Evolutionary conservation across 2,888 invertebrate genomes (phyloP).

Genomic region (Bedellia somnulentella): DNA sequence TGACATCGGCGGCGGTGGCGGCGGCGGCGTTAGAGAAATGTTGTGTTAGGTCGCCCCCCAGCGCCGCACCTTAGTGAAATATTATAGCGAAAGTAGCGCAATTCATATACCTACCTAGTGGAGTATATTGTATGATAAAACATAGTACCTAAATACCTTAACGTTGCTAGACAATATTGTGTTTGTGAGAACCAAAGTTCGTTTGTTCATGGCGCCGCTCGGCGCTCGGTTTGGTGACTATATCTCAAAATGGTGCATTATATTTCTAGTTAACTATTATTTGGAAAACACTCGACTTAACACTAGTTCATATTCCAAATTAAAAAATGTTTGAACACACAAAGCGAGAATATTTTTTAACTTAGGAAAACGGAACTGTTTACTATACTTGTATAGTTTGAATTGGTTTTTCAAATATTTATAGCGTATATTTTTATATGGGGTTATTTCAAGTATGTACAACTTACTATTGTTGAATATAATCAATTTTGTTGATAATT

Average conservation of each 20-base stretch:
- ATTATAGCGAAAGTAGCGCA: conserved; percentile 51
- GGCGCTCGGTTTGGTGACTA: too few relatives aligned
- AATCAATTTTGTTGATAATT: conserved; percentile 51
- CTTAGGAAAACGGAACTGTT: too few relatives aligned
- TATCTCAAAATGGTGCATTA: too few relatives aligned
- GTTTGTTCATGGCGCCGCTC: too few relatives aligned
- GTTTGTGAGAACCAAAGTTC: conserved; percentile 35
- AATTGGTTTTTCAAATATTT: conserved; percentile 9
- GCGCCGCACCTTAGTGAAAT: conserved; percentile 51
- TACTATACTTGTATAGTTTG: too few relatives aligned
- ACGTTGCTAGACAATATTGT: conserved; percentile 52
- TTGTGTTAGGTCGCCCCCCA: conserved; percentile 15
- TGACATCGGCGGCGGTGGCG: conserved; percentile 39
- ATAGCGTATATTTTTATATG: conserved; percentile 52
- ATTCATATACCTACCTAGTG: conserved; percentile 50
- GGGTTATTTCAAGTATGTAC: conserved; percentile 48
- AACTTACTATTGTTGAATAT: conserved; percentile 44
- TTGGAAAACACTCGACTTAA: too few relatives aligned
- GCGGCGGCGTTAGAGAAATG: too few relatives aligned
- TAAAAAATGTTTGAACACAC: too few relatives aligned
- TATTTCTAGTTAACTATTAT: too few relatives aligned
- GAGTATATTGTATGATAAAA: conserved; percentile 37
- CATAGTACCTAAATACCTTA: conserved; percentile 41
- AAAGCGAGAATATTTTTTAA: too few relatives aligned
- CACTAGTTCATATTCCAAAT: too few relatives aligned